These are phyloP conservation scores for Urocitellus parryii DNA, from an alignment of 2,113 vertebrate genomes.

Conservation along the genomic window DNA sequence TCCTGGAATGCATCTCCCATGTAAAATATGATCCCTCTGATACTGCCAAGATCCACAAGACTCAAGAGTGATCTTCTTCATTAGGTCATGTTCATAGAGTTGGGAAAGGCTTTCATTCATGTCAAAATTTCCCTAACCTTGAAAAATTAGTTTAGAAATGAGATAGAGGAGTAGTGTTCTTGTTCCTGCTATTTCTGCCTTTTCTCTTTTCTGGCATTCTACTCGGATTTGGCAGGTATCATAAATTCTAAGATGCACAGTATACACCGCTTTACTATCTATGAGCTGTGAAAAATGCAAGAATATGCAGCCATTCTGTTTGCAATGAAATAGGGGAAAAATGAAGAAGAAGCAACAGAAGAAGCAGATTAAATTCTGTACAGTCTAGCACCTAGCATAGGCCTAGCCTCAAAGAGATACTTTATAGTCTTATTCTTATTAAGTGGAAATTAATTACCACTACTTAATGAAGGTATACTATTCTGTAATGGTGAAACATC, in stretches of 20 bases:
- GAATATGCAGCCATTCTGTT: neutral
- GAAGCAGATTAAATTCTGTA: neutral
- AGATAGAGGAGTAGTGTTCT: neutral
- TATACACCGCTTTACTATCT: neutral
- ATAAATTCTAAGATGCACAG: constrained; percentile 46
- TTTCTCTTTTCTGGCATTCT: neutral
- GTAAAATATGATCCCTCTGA: constrained; percentile 6
- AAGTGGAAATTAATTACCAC: neutral
- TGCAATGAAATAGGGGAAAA: neutral
- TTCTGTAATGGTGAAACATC: neutral
- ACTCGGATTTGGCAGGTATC: constrained; percentile 4
- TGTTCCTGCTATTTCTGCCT: neutral
- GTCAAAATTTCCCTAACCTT: constrained; percentile 1
- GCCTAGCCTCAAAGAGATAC: neutral
- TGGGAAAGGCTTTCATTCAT: neutral
- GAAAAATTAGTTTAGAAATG: constrained; percentile 64
- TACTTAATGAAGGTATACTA: neutral
- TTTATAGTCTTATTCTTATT: neutral
- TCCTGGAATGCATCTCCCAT: constrained; percentile 26
- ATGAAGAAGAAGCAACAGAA: neutral
- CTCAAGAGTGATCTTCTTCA: constrained; percentile 54
- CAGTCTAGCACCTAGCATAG: neutral
- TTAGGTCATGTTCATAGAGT: constrained; percentile 34
- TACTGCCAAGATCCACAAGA: neutral
- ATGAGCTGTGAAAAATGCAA: constrained; percentile 27